Conservation (phyloP, 2,888 invertebrate species). For the Cremastinae sp. region DNA sequence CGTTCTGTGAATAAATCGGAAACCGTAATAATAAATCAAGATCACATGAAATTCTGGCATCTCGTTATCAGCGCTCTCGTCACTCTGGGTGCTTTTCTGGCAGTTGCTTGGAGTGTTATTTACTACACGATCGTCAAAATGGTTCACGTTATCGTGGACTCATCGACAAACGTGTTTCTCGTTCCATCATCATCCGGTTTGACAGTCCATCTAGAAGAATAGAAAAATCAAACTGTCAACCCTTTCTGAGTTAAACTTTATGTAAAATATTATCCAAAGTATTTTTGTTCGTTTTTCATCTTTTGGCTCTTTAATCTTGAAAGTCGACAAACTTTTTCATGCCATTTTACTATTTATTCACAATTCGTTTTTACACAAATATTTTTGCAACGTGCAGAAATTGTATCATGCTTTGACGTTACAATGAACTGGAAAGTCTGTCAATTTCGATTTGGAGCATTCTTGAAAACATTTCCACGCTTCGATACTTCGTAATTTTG, state of each 20-base stretch:
- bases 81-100: constrained; percentile 39
- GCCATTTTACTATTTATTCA: no score
- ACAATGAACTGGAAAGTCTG: not conserved
- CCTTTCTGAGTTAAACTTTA: not conserved
- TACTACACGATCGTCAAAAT: constrained; percentile 59
- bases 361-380: no score
- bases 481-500: not conserved
- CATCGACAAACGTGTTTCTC: constrained; percentile 44
- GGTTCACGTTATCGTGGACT: constrained; percentile 57
- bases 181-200: constrained; percentile 54
- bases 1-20: not conserved
- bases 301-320: no score
- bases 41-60: constrained; percentile 56
- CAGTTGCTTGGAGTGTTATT: constrained; percentile 57
- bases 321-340: no score
- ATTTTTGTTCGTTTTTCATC: no score
- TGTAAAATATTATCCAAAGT: not conserved
- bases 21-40: not conserved
- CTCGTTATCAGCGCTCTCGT: constrained; percentile 45
- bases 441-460: no score
- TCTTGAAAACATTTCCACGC: no score
- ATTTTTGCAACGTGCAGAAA: not conserved
- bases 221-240: not conserved
- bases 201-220: constrained; percentile 42
- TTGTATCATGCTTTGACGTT: not conserved